Evolutionary conservation across 2,888 invertebrate genomes (phyloP).

Genomic region (Phalera bucephala): DNA sequence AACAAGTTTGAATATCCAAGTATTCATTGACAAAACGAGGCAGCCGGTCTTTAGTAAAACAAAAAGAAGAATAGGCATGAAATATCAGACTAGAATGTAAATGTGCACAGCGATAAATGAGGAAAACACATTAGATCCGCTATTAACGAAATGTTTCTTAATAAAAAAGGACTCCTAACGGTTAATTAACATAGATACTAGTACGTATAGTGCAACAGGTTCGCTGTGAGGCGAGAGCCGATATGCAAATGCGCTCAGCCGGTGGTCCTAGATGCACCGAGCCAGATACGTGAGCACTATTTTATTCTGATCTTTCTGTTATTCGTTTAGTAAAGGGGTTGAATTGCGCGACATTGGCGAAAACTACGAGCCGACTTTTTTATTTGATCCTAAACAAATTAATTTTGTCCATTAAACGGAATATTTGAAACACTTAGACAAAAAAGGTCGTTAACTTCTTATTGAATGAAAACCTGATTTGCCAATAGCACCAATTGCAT

Average conservation of each 20-base stretch:
- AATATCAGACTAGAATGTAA: constrained; percentile 1
- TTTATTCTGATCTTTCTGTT: constrained; percentile 2
- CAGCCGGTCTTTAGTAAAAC: background rate
- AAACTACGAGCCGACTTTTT: background rate
- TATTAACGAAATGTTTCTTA: constrained; percentile 32
- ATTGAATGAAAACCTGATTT: background rate
- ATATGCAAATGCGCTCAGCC: constrained; percentile 63
- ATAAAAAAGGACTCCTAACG: constrained; percentile 48
- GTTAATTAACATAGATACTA: constrained; percentile 60
- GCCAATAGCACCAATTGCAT: background rate
- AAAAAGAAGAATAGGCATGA: too few relatives aligned
- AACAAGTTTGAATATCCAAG: too few relatives aligned
- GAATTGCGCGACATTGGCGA: background rate
- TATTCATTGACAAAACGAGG: too few relatives aligned
- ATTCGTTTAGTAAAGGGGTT: background rate
- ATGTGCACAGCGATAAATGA: constrained; percentile 9
- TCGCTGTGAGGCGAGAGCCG: constrained; percentile 28
- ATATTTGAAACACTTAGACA: background rate
- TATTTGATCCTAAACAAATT: background rate
- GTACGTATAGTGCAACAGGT: constrained; percentile 45
- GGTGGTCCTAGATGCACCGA: constrained; percentile 61
- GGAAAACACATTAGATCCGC: constrained; percentile 17
- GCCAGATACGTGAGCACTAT: constrained; percentile 27
- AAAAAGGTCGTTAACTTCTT: background rate
- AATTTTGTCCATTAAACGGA: background rate